These are phyloP conservation scores for Spodoptera picta DNA, from an alignment of 2,888 invertebrate genomes.

Conservation along the genomic window DNA sequence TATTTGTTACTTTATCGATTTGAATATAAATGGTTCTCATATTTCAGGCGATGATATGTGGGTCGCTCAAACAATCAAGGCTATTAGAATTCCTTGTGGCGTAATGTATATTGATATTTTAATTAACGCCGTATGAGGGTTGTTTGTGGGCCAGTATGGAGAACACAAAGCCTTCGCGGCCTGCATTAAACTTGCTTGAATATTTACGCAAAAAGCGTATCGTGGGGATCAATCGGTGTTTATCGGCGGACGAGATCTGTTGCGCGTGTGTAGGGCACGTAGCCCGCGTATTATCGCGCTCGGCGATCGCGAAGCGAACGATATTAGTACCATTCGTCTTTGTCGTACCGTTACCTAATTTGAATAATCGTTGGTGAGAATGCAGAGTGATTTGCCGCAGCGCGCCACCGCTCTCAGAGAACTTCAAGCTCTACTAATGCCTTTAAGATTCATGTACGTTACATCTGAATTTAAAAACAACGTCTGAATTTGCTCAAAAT, in stretches of 20 bases:
- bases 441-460: slow-evolving; percentile 53
- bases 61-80: slow-evolving; percentile 36
- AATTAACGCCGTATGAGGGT: slow-evolving; percentile 34
- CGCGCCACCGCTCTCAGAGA: slow-evolving; percentile 62
- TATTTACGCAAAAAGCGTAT: slow-evolving; percentile 88
- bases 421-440: slow-evolving; percentile 52
- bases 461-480: slow-evolving; percentile 48
- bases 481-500: slow-evolving; percentile 39
- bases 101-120: slow-evolving; percentile 42
- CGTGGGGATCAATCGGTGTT: slow-evolving; percentile 84
- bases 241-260: slow-evolving; percentile 83
- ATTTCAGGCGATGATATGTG: slow-evolving; percentile 27
- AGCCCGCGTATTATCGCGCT: slow-evolving; percentile 77
- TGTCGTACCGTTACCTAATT: slow-evolving; percentile 88
- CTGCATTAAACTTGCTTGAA: slow-evolving; percentile 79
- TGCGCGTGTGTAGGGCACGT: slow-evolving; percentile 85
- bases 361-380: slow-evolving; percentile 88
- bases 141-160: slow-evolving; percentile 55
- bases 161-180: slow-evolving; percentile 67
- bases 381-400: slow-evolving; percentile 82
- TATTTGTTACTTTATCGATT: slow-evolving; percentile 17
- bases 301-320: slow-evolving; percentile 81
- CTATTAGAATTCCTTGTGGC: slow-evolving; percentile 36
- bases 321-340: slow-evolving; percentile 88
- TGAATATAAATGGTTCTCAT: slow-evolving; percentile 26